phyloP scores from a whole-genome alignment of 2,888 invertebrate genomes.

The Protophormia terraenovae region DNA sequence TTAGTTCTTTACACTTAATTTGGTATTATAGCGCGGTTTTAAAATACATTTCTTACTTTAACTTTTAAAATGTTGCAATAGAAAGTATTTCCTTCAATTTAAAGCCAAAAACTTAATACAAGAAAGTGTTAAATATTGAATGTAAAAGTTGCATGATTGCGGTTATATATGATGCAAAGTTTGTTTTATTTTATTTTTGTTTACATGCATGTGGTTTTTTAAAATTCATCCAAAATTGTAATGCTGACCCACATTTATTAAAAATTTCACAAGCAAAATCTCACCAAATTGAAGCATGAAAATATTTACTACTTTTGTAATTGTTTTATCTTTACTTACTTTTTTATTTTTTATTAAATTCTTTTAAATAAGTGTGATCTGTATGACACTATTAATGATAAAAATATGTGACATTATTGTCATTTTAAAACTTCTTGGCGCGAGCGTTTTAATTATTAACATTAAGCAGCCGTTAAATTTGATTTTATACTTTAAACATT shows the following conservation, averaged over 20 bases:
- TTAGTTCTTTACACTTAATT: background rate
- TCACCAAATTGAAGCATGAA: background rate
- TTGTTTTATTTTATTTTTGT: slow-evolving; percentile 8
- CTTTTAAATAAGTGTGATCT: slow-evolving; percentile 38
- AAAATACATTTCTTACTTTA: background rate
- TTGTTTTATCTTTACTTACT: too few relatives aligned
- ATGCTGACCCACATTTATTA: slow-evolving; percentile 47
- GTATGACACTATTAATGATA: slow-evolving; percentile 1
- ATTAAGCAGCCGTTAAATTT: slow-evolving; percentile 25
- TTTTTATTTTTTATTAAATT: background rate
- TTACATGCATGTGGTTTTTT: slow-evolving; percentile 31
- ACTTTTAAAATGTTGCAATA: background rate
- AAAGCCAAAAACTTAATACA: background rate
- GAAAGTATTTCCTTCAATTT: slow-evolving; percentile 26
- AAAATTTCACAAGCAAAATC: background rate
- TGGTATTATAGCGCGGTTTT: background rate
- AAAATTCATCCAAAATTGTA: background rate
- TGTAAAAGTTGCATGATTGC: slow-evolving; percentile 48
- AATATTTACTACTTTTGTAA: background rate
- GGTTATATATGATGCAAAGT: slow-evolving; percentile 23
- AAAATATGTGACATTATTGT: slow-evolving; percentile 7
- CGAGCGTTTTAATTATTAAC: slow-evolving; percentile 1
- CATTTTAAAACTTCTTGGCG: slow-evolving; percentile 13
- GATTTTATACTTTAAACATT: slow-evolving; percentile 30
- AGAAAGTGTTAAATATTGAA: background rate